phyloP scores from a whole-genome alignment of 2,797 vertebrate genomes.

The Erpetoichthys calabaricus region DNA sequence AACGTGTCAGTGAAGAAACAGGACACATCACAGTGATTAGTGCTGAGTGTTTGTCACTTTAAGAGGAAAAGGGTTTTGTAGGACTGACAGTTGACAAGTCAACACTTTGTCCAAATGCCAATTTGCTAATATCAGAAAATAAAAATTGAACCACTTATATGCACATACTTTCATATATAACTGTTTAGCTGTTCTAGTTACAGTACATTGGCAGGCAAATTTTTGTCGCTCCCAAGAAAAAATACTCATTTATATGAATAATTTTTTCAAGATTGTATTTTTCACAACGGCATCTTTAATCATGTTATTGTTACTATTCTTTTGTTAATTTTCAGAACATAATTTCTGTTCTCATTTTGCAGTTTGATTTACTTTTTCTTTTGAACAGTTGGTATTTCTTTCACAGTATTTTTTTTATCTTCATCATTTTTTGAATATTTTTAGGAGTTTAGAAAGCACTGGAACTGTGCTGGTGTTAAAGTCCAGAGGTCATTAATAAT shows the following conservation, averaged over 20 bases:
- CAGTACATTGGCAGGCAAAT: not conserved
- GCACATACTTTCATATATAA: not conserved
- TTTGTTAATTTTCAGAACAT: too few species aligned
- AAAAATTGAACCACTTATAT: not conserved
- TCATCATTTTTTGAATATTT: too few species aligned
- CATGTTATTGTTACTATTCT: too few species aligned
- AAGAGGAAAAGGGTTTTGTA: constrained; percentile 21
- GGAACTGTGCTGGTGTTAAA: constrained; percentile 13
- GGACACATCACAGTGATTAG: not conserved
- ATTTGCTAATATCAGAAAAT: not conserved
- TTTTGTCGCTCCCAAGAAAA: too few species aligned
- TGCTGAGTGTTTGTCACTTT: constrained; percentile 3
- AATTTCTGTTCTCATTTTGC: too few species aligned
- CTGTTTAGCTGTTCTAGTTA: not conserved
- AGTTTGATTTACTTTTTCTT: too few species aligned
- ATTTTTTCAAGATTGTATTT: too few species aligned
- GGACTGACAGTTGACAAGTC: constrained; percentile 21
- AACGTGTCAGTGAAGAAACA: not conserved
- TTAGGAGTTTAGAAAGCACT: too few species aligned
- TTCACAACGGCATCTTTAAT: too few species aligned
- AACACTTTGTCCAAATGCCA: constrained; percentile 9
- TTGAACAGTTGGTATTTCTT: too few species aligned
- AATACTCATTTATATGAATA: too few species aligned
- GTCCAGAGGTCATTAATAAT: constrained; percentile 35
- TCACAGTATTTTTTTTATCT: too few species aligned